Conservation (phyloP, 1,140 invertebrate species). For the Triops cancriformis region DNA sequence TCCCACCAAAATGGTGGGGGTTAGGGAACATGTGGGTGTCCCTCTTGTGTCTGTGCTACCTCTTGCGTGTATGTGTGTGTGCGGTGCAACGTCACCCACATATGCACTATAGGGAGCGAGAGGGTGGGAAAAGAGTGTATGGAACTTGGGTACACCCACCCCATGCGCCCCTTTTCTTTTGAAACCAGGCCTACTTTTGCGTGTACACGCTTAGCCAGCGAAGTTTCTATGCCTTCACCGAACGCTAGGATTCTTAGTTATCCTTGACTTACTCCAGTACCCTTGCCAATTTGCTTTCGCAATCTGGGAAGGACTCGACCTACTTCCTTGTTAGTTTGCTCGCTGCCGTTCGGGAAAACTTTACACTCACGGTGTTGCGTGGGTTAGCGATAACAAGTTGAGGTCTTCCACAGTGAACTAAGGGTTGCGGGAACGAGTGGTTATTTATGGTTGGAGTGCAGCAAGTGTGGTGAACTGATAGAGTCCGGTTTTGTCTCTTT, state of each 20-base stretch:
- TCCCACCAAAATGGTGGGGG: neutral
- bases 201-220: neutral
- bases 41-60: neutral
- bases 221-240: neutral
- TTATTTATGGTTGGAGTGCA: no score
- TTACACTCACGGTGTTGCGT: neutral
- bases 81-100: neutral
- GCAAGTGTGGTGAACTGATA: no score
- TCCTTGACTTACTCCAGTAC: constrained; percentile 13
- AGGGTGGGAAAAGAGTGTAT: neutral
- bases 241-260: neutral
- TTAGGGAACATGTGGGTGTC: constrained; percentile 4
- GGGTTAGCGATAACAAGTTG: neutral
- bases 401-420: no score
- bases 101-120: neutral
- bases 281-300: constrained; percentile 12
- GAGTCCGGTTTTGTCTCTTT: no score
- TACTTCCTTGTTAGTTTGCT: neutral
- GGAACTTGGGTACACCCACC: neutral
- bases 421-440: no score
- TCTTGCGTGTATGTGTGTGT: neutral
- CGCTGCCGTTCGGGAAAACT: neutral
- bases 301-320: neutral
- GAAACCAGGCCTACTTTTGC: neutral
- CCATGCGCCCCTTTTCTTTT: neutral